phyloP scores from a whole-genome alignment of 2,888 invertebrate genomes.

The Amiota minor region DNA sequence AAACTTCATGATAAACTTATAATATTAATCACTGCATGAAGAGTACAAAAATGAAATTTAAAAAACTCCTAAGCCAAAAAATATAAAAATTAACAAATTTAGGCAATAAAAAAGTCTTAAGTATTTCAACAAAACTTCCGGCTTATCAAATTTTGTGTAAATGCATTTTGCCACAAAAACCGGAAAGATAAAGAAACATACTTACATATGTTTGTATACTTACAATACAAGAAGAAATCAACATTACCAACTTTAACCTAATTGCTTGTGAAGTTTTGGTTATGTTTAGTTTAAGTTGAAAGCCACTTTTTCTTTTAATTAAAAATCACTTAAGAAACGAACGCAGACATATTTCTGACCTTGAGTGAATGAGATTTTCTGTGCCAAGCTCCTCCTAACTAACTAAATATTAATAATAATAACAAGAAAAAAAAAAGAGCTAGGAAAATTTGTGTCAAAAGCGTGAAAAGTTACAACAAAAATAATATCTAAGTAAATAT shows the following conservation, averaged over 20 bases:
- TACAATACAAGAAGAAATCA: constrained; percentile 61
- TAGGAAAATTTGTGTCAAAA: constrained; percentile 42
- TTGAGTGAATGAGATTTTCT: constrained; percentile 51
- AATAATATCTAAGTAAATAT: not conserved
- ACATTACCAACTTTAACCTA: constrained; percentile 53
- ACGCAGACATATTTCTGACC: constrained; percentile 46
- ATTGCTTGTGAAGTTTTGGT: constrained; percentile 63
- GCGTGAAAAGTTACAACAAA: constrained; percentile 18
- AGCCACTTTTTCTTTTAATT: constrained; percentile 38
- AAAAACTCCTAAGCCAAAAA: too few relatives aligned
- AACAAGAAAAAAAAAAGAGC: constrained; percentile 43
- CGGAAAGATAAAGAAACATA: not conserved
- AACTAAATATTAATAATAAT: constrained; percentile 33
- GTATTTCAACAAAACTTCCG: too few relatives aligned
- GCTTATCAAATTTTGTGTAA: too few relatives aligned
- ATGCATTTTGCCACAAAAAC: too few relatives aligned
- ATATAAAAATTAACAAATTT: too few relatives aligned
- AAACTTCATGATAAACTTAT: too few relatives aligned
- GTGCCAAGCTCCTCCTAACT: too few relatives aligned
- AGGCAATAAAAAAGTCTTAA: too few relatives aligned
- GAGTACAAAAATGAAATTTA: too few relatives aligned
- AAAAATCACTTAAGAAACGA: constrained; percentile 56
- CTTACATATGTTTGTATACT: not conserved
- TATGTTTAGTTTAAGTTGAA: constrained; percentile 25
- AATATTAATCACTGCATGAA: too few relatives aligned